Base-by-base conservation (phyloP, 2,888 invertebrate species). In the Tachina grossa region DNA sequence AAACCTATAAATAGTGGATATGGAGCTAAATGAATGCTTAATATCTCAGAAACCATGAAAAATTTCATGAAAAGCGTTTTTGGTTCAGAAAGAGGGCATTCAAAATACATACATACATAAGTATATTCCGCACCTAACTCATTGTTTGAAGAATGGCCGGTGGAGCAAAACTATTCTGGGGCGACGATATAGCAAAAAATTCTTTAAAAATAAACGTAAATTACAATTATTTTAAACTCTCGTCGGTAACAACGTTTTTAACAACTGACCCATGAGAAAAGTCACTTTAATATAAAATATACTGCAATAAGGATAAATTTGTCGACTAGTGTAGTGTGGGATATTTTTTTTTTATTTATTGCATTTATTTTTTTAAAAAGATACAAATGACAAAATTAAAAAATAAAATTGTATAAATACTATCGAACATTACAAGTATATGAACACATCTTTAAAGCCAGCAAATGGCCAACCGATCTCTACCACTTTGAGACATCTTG, bases 401-500 rank as follows among this genome's bases (percentile, higher is more conserved):
- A 14, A 4, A 49, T 19, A 75, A 74, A 61, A 69, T 57, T 31
- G 31, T 6, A 14, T 14, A 31, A 8, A 31, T 6, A 57, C 43
- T 65, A 61, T 19, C 14, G 41, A 11, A 13, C n/a, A 49, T 1
- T n/a, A 14, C 16, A 41, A 16, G 9, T 1, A 41, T 9, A 61
- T 41, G 16, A 43, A 22, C 31, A 65, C 1, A 31, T 22, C 8
- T 55, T 51, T 66, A 51, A 16, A 16, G 3, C n/a, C 4, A 41
- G 51, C 41, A 69, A 61, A 11, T 49, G 57, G 22, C 22, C 49
- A 43, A 75, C 4, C 10, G 22, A 19, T 51, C 16, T 16, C 61
- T 51, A 65, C 63, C 43, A 69, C 68, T 79, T 79, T 55, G 61
- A 68, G 51, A 66, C 79, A 80, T 45, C 59, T 79, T 85, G 83